phyloP scores from a whole-genome alignment of 2,888 invertebrate species.

The Junonia oenone region DNA sequence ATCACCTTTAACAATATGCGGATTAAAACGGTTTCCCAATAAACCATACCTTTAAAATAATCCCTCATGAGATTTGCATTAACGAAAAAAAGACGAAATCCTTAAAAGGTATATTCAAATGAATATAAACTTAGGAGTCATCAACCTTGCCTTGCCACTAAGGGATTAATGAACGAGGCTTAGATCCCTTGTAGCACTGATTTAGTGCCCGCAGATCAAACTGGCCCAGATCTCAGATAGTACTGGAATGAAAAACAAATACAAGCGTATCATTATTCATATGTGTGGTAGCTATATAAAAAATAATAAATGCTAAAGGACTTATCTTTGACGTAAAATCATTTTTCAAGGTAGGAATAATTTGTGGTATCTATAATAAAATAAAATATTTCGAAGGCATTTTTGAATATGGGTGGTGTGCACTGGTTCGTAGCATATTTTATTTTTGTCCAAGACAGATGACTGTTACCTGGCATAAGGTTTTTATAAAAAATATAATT shows the following conservation, averaged over 20 bases:
- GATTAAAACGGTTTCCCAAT: too few species aligned
- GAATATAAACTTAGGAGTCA: slow-evolving; percentile 10
- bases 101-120: slow-evolving; percentile 4
- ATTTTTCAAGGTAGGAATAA: neutral
- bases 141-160: slow-evolving; percentile 18
- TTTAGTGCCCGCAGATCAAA: slow-evolving; percentile 24
- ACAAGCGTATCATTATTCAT: slow-evolving; percentile 1
- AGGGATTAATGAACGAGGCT: slow-evolving; percentile 26
- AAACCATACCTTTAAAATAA: too few species aligned
- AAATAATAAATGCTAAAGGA: neutral
- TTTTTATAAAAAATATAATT: too few species aligned
- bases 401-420: too few species aligned
- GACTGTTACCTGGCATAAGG: too few species aligned
- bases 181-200: slow-evolving; percentile 24
- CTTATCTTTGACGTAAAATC: neutral
- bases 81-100: neutral
- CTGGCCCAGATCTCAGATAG: slow-evolving; percentile 24
- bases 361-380: too few species aligned
- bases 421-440: too few species aligned
- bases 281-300: neutral
- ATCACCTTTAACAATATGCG: neutral
- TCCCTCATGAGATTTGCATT: neutral
- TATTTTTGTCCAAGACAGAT: too few species aligned
- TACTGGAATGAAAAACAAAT: slow-evolving; percentile 22
- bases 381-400: too few species aligned